Evolutionary conservation across 2,797 vertebrate genomes (phyloP).

Genomic region (Acanthurus leucopareius): DNA sequence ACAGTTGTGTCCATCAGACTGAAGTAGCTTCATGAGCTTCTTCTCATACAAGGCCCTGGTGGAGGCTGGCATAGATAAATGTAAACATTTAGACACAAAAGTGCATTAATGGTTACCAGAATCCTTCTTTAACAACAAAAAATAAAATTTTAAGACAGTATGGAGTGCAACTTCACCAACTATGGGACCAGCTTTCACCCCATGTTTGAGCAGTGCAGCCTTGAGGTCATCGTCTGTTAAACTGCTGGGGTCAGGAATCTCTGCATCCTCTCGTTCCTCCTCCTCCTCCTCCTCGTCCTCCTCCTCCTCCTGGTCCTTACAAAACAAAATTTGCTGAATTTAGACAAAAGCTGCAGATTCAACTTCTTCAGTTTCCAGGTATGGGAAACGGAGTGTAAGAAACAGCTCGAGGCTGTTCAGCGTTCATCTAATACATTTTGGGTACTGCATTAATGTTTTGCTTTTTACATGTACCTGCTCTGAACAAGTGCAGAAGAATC

Average conservation of each 20-base stretch:
- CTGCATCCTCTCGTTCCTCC: constrained; percentile 27
- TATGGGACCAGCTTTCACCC: constrained; percentile 88
- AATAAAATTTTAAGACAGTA: neutral
- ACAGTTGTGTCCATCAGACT: constrained; percentile 29
- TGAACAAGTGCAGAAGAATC: neutral
- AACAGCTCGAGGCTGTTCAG: constrained; percentile 12
- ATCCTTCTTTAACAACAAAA: neutral
- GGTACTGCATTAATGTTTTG: neutral
- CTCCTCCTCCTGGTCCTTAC: neutral
- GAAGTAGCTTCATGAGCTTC: constrained; percentile 84
- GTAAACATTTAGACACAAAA: neutral
- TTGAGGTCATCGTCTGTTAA: constrained; percentile 87
- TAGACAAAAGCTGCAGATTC: constrained; percentile 5
- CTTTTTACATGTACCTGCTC: neutral
- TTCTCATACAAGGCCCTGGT: constrained; percentile 89
- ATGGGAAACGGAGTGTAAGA: neutral
- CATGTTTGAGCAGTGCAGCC: constrained; percentile 79
- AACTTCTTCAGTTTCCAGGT: constrained; percentile 2
- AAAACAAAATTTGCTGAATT: constrained; percentile 7
- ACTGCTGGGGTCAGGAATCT: constrained; percentile 74
- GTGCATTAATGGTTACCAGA: neutral
- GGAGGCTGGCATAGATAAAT: constrained; percentile 80
- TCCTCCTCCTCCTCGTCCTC: constrained; percentile 17
- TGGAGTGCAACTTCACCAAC: constrained; percentile 79
- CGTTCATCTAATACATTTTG: neutral